phyloP scores from a whole-genome alignment of 2,797 vertebrate genomes.

The Spea hammondii region DNA sequence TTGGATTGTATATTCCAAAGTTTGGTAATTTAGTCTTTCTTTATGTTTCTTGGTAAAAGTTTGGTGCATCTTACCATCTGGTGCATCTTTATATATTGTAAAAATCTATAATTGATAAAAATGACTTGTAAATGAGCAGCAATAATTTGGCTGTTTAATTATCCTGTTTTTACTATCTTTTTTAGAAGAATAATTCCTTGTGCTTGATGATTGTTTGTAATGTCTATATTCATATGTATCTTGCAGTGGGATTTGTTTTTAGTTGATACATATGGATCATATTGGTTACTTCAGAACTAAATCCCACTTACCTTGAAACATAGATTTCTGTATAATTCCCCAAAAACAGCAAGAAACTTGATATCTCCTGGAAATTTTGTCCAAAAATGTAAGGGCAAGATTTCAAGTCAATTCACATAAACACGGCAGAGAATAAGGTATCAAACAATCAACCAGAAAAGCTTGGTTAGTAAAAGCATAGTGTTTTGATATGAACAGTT shows the following conservation, averaged over 20 bases:
- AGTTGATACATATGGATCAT: slow-evolving; percentile 1
- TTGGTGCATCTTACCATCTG: too few relatives aligned
- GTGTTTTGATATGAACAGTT: slow-evolving; percentile 36
- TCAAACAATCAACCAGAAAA: slow-evolving; percentile 7
- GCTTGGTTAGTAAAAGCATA: neutral
- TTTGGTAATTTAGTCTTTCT: too few relatives aligned
- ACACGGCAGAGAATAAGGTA: neutral
- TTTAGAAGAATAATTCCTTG: too few relatives aligned
- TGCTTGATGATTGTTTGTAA: too few relatives aligned
- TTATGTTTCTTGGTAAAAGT: too few relatives aligned
- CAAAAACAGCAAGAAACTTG: slow-evolving; percentile 29
- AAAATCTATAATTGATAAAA: too few relatives aligned
- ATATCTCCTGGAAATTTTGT: slow-evolving; percentile 27
- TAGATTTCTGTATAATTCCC: slow-evolving; percentile 8
- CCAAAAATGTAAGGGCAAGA: neutral
- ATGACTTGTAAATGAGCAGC: too few relatives aligned
- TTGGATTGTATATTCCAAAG: too few relatives aligned
- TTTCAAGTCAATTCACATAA: slow-evolving; percentile 2
- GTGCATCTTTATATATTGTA: too few relatives aligned
- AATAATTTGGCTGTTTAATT: too few relatives aligned
- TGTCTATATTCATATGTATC: neutral
- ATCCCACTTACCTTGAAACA: slow-evolving; percentile 7
- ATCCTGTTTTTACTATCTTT: too few relatives aligned
- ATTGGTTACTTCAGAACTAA: slow-evolving; percentile 12
- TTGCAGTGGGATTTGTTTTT: slow-evolving; percentile 6